Conservation (phyloP, 2,888 invertebrate species). For the Sarcophaga caerulescens region DNA sequence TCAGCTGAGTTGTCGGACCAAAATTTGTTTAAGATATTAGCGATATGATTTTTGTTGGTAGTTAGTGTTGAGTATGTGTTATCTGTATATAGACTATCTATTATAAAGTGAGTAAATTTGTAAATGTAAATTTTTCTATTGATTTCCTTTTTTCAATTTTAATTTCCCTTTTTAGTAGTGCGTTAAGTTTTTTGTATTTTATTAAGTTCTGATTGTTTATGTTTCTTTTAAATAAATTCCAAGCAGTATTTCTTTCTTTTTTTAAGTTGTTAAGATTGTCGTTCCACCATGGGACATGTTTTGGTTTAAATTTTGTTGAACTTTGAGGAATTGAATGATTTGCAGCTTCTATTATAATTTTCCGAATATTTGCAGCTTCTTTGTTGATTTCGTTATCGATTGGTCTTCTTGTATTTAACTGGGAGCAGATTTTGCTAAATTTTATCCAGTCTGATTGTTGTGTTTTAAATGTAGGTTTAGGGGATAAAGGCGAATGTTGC, state of each 20-base stretch:
- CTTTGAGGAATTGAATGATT: conserved; percentile 11
- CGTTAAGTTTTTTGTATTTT: not conserved
- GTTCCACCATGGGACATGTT: conserved; percentile 1
- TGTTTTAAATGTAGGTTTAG: no score
- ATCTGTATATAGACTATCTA: not conserved
- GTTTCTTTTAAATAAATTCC: no score
- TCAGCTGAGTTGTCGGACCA: conserved; percentile 16
- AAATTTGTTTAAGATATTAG: conserved; percentile 11
- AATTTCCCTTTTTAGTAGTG: no score
- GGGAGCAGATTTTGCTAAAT: no score
- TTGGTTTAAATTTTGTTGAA: not conserved
- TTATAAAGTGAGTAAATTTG: not conserved
- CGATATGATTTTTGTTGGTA: conserved; percentile 17
- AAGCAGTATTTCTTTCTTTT: not conserved
- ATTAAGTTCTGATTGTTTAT: not conserved
- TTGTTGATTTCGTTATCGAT: not conserved
- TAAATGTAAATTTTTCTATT: not conserved
- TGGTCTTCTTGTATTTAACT: not conserved
- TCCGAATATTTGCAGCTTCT: not conserved
- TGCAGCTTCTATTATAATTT: conserved; percentile 8
- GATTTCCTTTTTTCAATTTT: conserved; percentile 3
- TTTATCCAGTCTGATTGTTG: no score
- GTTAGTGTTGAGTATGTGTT: not conserved
- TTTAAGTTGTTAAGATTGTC: not conserved
- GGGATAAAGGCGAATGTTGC: no score